Conservation (phyloP, 2,888 invertebrate genomes). For the Pycnomerus fuliginosus region DNA sequence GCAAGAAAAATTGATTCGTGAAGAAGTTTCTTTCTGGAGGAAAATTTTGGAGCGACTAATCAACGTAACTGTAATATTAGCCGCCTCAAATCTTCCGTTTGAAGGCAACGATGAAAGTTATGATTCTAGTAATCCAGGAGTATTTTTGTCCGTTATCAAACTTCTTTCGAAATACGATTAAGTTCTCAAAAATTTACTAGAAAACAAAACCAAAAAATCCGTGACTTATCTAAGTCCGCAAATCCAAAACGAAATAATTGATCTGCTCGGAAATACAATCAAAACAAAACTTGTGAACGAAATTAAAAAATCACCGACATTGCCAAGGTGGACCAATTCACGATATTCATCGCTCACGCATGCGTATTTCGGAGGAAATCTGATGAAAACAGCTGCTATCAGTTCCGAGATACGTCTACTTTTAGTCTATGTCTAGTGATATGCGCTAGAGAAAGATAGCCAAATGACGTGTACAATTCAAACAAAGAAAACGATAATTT, state of each 20-base stretch:
- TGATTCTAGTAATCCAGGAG: conserved; percentile 7
- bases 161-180: conserved; percentile 2
- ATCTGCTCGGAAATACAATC: conserved; percentile 5
- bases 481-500: too few relatives aligned
- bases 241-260: conserved; percentile 12
- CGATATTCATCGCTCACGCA: too few relatives aligned
- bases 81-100: conserved; percentile 4
- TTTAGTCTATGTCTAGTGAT: too few relatives aligned
- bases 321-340: too few relatives aligned
- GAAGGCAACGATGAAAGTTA: conserved; percentile 3
- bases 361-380: too few relatives aligned
- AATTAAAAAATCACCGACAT: too few relatives aligned
- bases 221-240: conserved; percentile 6
- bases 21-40: conserved; percentile 6
- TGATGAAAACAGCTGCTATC: too few relatives aligned
- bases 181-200: neutral
- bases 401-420: too few relatives aligned
- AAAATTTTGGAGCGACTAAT: conserved; percentile 5
- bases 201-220: conserved; percentile 7
- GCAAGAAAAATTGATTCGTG: conserved; percentile 3
- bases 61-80: conserved; percentile 1
- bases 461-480: too few relatives aligned
- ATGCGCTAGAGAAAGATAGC: too few relatives aligned
- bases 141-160: conserved; percentile 6
- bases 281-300: conserved; percentile 1